phyloP scores from a whole-genome alignment of 2,113 vertebrate genomes.

The Cinclus mexicanus region DNA sequence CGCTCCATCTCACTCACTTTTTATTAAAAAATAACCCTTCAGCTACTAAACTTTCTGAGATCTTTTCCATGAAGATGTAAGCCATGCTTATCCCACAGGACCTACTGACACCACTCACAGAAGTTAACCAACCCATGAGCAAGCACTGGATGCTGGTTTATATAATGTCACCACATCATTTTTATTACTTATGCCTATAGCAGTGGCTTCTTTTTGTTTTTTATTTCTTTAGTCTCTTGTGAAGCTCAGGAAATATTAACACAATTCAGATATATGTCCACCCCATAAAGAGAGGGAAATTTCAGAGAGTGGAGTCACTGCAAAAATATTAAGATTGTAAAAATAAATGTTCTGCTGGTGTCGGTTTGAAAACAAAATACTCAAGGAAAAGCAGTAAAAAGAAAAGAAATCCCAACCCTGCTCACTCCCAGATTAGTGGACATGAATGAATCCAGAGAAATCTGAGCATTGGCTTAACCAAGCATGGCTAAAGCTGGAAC shows the following conservation, averaged over 20 bases:
- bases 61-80: neutral
- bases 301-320: neutral
- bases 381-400: neutral
- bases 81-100: neutral
- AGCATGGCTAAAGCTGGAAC: constrained; percentile 69
- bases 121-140: neutral
- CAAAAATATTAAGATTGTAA: neutral
- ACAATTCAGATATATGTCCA: neutral
- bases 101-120: neutral
- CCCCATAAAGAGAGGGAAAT: neutral
- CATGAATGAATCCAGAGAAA: neutral
- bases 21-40: constrained; percentile 25
- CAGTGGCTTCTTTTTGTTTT: neutral
- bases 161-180: neutral
- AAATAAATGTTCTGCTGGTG: neutral
- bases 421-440: neutral
- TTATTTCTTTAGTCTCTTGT: neutral
- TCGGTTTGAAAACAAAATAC: neutral
- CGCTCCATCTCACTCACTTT: neutral
- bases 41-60: neutral
- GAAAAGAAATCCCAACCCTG: neutral
- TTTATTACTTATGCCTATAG: neutral
- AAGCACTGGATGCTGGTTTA: neutral
- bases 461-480: constrained; percentile 7
- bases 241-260: neutral